Percentiles rank a stretch among this genome's conserved stretches.
phyloP scores from a whole-genome alignment of 2,797 vertebrate genomes.

The Mormyrops boulengeri region DNA sequence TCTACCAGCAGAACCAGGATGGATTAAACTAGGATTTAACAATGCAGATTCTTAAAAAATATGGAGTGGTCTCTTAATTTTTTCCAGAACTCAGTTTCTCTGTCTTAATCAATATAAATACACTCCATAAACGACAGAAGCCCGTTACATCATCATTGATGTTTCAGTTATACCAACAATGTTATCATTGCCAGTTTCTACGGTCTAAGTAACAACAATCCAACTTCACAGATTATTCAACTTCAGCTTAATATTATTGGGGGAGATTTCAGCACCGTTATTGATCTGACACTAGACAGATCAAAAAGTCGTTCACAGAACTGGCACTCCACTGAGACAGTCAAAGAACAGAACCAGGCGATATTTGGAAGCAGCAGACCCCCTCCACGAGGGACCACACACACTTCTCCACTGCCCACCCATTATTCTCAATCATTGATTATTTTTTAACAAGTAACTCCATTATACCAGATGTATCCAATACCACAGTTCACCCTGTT shows the following conservation, averaged over 20 bases:
- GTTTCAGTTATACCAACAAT: not conserved
- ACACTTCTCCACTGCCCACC: not conserved
- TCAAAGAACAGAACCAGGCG: not conserved
- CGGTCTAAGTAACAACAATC: not conserved
- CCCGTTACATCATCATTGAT: not conserved
- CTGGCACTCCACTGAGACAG: not conserved
- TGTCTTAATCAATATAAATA: not conserved
- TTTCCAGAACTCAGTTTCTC: not conserved
- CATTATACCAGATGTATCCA: not conserved
- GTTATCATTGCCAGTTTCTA: not conserved
- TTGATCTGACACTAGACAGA: not conserved
- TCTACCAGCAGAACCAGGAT: not conserved
- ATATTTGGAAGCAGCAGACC: not conserved
- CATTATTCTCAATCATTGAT: not conserved
- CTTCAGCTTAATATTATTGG: not conserved
- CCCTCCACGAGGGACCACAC: not conserved
- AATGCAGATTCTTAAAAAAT: not conserved
- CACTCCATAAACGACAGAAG: not conserved
- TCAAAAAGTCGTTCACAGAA: not conserved
- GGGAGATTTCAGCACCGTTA: not conserved
- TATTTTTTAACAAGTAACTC: conserved; percentile 1
- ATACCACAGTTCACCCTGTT: not conserved
- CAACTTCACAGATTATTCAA: not conserved
- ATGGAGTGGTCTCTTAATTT: not conserved
- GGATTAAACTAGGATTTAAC: not conserved